Percentiles rank a stretch among this genome's conserved stretches.
These are phyloP conservation scores for Muscidifurax raptorellus DNA, from an alignment of 1,140 invertebrate genomes.

Conservation along the genomic window DNA sequence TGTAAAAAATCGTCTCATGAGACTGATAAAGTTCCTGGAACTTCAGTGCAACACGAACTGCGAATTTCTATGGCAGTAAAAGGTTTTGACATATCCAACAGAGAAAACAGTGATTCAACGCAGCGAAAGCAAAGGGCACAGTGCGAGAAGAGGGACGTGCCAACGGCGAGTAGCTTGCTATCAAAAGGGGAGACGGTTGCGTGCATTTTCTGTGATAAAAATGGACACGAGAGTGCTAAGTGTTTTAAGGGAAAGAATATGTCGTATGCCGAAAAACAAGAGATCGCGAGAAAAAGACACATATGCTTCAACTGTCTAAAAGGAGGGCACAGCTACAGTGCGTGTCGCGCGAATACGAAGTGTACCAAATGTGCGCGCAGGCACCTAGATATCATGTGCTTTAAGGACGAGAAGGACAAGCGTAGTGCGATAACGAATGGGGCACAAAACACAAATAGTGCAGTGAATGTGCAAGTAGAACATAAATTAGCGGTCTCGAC, in stretches of 20 bases:
- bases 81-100: neutral
- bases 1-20: neutral
- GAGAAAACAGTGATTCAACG: neutral
- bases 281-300: constrained; percentile 24
- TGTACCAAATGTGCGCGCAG: constrained; percentile 24
- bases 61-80: neutral
- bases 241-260: constrained; percentile 42
- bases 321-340: constrained; percentile 19
- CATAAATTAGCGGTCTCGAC: neutral
- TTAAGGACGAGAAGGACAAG: neutral
- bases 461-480: neutral
- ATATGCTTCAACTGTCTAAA: constrained; percentile 50
- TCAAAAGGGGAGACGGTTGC: neutral
- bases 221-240: neutral
- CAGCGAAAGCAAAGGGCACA: neutral
- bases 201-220: too few relatives aligned
- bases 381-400: constrained; percentile 46
- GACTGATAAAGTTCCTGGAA: neutral
- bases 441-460: neutral
- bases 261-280: constrained; percentile 22
- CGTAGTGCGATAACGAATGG: neutral
- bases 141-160: neutral
- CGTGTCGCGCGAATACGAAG: constrained; percentile 27
- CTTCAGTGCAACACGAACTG: neutral
- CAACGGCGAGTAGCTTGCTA: neutral